Evolutionary conservation across 2,888 invertebrate species (phyloP), one percentile per base, ranked within the genome.

Genomic region (Leucophenga montana): DNA sequence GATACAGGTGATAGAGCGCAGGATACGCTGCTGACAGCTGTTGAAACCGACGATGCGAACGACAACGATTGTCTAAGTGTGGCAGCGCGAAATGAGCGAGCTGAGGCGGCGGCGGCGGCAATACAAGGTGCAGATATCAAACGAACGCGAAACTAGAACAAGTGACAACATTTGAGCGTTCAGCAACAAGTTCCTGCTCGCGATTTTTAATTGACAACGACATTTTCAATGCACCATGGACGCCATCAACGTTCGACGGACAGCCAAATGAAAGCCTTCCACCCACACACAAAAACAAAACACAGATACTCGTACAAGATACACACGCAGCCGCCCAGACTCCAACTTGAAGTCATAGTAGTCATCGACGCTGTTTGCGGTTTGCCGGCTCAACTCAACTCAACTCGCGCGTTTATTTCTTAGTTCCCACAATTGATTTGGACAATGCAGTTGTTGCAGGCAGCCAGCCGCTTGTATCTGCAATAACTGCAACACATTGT

Each of bases 351-450:
- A 46, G 46, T n/a, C 46, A n/a, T n/a, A n/a, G n/a, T n/a, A n/a
- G 27, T 27, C 27, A 27, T 27, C 11, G 39, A 39, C 39, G 39
- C 11, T 39, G 39, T 39, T 39, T 39, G 39, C 9, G 39, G 11
- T 39, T 39, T 39, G 11, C 39, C 39, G 39, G 39, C 39, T 39
- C 5, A 11, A 8, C 33, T 33, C 8, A 33, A 33, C 33, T 33
- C 33, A 33, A 39, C 39, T 39, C 50, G 64, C 59, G 54, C 73
- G 78, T 79, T 82, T 80, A 77, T 82, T 79, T 71, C 79, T 74
- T 50, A n/a, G 50, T 79, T 82, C 78, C 81, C 80, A 82, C 82
- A 80, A 80, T 82, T 79, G 81, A 81, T 81, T 83, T 74, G 75
- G 83, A 83, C 80, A 81, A 79, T 81, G 77, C 76, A 67, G 46